These are phyloP conservation scores for Sylvicola fuscatus DNA, from an alignment of 2,888 invertebrate genomes.

Conservation along the genomic window DNA sequence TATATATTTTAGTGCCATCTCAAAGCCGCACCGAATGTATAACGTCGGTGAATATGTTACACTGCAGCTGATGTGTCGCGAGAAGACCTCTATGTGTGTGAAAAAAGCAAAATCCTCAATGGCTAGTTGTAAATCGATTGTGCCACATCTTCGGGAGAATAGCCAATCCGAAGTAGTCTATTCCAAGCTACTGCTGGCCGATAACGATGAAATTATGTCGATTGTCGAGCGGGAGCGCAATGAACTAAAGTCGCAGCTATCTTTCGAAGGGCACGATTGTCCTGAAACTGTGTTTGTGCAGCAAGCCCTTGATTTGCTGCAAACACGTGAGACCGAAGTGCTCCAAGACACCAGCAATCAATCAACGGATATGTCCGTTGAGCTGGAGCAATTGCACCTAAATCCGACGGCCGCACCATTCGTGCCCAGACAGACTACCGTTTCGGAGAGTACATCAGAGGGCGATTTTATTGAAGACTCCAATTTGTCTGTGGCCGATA, in stretches of 20 bases:
- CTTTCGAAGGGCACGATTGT: constrained; percentile 43
- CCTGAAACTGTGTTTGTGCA: constrained; percentile 75
- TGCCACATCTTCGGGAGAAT: constrained; percentile 26
- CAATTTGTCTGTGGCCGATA: constrained; percentile 5
- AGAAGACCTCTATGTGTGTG: constrained; percentile 33
- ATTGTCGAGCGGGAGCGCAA: constrained; percentile 53
- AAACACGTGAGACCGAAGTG: constrained; percentile 25
- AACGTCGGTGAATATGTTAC: constrained; percentile 43
- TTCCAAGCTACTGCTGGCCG: constrained; percentile 55
- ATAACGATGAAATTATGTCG: constrained; percentile 38
- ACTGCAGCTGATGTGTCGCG: constrained; percentile 72
- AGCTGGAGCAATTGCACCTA: constrained; percentile 1
- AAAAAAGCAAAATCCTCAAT: constrained; percentile 16
- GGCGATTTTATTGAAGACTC: constrained; percentile 4
- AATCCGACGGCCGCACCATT: constrained; percentile 2
- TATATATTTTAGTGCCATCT: constrained; percentile 3
- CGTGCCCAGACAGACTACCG: not conserved
- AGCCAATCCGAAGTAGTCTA: constrained; percentile 27
- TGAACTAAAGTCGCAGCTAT: constrained; percentile 40
- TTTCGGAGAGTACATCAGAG: constrained; percentile 1
- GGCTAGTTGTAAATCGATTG: constrained; percentile 13
- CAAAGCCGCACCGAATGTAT: constrained; percentile 13
- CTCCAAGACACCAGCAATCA: not conserved
- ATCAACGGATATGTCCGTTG: not conserved
- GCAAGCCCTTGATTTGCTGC: constrained; percentile 53